These are phyloP conservation scores for Tetrax tetrax DNA, from an alignment of 2,113 vertebrate species.

Conservation along the genomic window DNA sequence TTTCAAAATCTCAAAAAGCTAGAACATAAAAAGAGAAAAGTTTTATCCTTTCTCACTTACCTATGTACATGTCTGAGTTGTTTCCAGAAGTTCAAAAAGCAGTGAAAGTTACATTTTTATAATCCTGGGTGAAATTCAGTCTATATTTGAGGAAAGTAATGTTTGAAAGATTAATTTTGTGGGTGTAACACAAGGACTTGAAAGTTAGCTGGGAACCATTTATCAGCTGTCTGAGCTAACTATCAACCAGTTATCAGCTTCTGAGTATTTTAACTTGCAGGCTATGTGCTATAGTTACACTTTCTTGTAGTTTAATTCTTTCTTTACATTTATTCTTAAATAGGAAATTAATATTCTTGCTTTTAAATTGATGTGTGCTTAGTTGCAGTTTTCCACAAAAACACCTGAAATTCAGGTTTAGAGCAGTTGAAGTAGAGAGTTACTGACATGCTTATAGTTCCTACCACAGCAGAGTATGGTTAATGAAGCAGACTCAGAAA, in stretches of 20 bases:
- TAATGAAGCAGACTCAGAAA: background rate
- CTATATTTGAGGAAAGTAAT: background rate
- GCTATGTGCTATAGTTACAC: background rate
- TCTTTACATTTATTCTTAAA: background rate
- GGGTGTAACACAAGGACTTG: background rate
- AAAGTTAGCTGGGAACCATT: background rate
- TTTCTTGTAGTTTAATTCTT: background rate
- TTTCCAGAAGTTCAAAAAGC: conserved; percentile 18
- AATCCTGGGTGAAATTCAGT: background rate
- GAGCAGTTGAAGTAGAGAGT: background rate
- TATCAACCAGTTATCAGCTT: background rate
- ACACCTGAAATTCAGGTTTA: background rate
- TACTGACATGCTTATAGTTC: background rate
- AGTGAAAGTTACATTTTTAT: background rate
- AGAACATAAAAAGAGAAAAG: background rate
- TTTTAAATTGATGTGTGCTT: background rate
- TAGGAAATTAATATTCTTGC: background rate
- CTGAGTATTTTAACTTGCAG: background rate
- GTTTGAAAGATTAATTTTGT: background rate
- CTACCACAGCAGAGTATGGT: background rate
- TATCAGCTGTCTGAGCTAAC: background rate
- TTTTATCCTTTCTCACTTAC: background rate
- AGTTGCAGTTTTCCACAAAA: background rate
- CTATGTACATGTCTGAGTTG: background rate
- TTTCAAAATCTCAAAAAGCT: background rate